These are phyloP conservation scores for Acyrthosiphon pisum DNA, from an alignment of 1,140 invertebrate genomes.

Conservation along the genomic window DNA sequence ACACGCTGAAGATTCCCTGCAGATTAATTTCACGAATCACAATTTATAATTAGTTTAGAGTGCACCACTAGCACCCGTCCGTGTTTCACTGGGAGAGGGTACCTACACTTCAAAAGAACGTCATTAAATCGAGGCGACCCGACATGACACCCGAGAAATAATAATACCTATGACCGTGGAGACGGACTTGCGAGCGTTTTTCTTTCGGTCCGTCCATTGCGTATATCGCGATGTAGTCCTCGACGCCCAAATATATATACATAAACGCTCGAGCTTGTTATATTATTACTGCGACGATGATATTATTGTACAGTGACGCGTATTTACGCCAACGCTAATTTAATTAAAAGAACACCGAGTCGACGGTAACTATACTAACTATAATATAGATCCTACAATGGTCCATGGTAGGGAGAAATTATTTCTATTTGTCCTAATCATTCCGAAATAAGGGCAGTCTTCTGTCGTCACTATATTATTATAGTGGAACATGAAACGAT, in stretches of 20 bases:
- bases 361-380: not conserved
- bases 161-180: not conserved
- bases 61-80: not conserved
- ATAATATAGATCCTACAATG: not conserved
- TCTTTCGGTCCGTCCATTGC: not conserved
- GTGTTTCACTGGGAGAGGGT: not conserved
- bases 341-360: not conserved
- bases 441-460: not conserved
- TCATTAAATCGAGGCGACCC: not conserved
- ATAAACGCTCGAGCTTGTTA: not conserved
- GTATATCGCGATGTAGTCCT: not conserved
- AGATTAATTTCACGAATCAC: not conserved
- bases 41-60: slow-evolving; percentile 12
- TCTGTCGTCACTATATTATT: not conserved
- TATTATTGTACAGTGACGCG: not conserved
- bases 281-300: not conserved
- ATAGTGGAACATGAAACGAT: not conserved
- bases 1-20: not conserved
- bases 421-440: not conserved
- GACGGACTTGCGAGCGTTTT: not conserved
- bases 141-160: not conserved
- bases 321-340: not conserved
- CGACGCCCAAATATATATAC: not conserved
- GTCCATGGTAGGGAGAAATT: not conserved
- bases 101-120: not conserved